Evolutionary conservation across 37 sponge, comb jelly and placozoan species (phyloP).

Genomic region (Spongilla lacustris): DNA sequence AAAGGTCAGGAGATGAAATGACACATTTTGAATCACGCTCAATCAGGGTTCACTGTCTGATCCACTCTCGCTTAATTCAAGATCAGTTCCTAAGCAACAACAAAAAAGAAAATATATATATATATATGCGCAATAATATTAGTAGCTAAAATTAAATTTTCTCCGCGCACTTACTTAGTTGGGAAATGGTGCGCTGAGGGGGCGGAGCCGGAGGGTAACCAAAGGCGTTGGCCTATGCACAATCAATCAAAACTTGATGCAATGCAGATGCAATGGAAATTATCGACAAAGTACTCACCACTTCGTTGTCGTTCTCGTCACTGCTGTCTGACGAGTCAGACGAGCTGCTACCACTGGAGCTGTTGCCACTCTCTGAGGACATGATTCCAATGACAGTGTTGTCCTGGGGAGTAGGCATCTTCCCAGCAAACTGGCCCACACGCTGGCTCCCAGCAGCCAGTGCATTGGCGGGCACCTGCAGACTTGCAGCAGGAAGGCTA

Average conservation of each 20-base stretch:
- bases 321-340: conserved; percentile 30
- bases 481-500: no score
- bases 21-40: neutral
- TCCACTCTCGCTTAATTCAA: conserved; percentile 41
- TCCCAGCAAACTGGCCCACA: neutral
- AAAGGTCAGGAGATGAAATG: no score
- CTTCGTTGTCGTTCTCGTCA: conserved; percentile 47
- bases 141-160: no score
- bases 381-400: neutral
- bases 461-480: neutral
- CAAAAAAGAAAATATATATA: neutral
- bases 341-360: conserved; percentile 32
- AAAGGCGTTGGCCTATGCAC: conserved; percentile 6
- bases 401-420: neutral
- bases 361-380: conserved; percentile 23
- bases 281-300: conserved; percentile 6
- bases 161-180: neutral
- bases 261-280: no score
- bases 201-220: neutral
- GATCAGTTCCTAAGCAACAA: conserved; percentile 29
- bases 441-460: conserved; percentile 3
- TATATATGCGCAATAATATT: no score
- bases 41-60: conserved; percentile 23
- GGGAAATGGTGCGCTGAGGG: neutral
- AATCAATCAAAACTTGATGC: no score